Evolutionary conservation across 1,140 invertebrate genomes (phyloP).

Genomic region (Stegodyphus dumicola): DNA sequence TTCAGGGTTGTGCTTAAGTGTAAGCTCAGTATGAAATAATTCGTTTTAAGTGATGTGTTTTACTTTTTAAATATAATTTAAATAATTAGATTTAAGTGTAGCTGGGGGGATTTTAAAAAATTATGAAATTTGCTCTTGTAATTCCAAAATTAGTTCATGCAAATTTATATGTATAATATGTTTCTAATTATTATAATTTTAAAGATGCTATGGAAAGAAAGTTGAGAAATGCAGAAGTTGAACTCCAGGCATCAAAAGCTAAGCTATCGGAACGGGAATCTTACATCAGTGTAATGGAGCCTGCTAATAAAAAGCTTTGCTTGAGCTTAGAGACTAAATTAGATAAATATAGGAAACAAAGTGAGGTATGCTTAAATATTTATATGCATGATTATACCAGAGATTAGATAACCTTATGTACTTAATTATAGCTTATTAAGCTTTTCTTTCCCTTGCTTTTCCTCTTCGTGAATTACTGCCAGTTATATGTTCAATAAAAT

Average conservation of each 20-base stretch:
- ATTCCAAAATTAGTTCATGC: background rate
- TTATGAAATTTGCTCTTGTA: background rate
- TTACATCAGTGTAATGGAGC: slow-evolving; percentile 39
- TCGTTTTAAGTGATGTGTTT: too few relatives aligned
- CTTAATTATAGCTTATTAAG: too few relatives aligned
- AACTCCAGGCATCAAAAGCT: slow-evolving; percentile 32
- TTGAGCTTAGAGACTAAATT: slow-evolving; percentile 33
- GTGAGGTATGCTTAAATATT: slow-evolving; percentile 7
- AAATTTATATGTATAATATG: background rate
- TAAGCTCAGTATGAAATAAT: too few relatives aligned
- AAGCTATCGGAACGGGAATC: slow-evolving; percentile 43
- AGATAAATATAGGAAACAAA: slow-evolving; percentile 24
- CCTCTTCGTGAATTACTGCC: too few relatives aligned
- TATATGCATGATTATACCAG: background rate
- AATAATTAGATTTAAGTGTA: background rate
- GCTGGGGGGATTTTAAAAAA: background rate
- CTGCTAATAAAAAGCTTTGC: slow-evolving; percentile 38
- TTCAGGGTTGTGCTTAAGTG: too few relatives aligned
- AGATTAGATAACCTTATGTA: too few relatives aligned
- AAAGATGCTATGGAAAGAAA: slow-evolving; percentile 30
- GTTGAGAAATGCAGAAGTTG: slow-evolving; percentile 21
- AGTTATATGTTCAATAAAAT: too few relatives aligned
- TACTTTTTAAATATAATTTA: background rate
- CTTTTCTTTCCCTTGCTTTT: too few relatives aligned
- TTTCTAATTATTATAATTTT: background rate